Conservation (phyloP, 2,113 vertebrate species). For the Pseudolaguvia tuberculata region DNA sequence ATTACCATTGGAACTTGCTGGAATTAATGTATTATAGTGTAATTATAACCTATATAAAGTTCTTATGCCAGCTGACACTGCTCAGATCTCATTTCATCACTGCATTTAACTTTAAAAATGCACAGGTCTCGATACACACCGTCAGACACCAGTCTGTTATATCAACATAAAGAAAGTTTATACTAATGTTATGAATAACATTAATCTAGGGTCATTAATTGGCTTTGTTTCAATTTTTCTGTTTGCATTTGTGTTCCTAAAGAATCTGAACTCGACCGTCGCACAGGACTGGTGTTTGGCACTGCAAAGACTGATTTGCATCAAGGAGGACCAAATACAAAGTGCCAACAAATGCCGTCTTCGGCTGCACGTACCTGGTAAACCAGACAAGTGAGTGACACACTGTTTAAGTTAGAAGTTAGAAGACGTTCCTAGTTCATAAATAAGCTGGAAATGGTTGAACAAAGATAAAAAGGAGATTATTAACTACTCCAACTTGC, state of each 20-base stretch:
- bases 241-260: background rate
- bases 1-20: background rate
- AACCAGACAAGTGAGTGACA: slow-evolving; percentile 85
- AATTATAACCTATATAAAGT: background rate
- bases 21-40: background rate
- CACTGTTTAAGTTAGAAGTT: background rate
- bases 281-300: slow-evolving; percentile 95
- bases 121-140: background rate
- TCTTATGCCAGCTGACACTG: background rate
- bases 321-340: slow-evolving; percentile 95
- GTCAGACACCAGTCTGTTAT: background rate
- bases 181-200: background rate
- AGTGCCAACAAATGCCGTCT: slow-evolving; percentile 93
- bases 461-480: background rate
- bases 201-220: too few species aligned
- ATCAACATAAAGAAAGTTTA: too few species aligned
- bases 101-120: background rate
- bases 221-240: background rate
- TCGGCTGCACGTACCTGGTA: slow-evolving; percentile 85
- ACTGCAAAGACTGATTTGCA: slow-evolving; percentile 87
- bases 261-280: slow-evolving; percentile 94
- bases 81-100: background rate
- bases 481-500: background rate
- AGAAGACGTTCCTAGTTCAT: too few species aligned
- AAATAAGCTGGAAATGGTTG: background rate